Percentiles rank a stretch among this genome's conserved stretches.
Conservation (phyloP, 2,113 vertebrate species). For the Actenoides lindsayi region DNA sequence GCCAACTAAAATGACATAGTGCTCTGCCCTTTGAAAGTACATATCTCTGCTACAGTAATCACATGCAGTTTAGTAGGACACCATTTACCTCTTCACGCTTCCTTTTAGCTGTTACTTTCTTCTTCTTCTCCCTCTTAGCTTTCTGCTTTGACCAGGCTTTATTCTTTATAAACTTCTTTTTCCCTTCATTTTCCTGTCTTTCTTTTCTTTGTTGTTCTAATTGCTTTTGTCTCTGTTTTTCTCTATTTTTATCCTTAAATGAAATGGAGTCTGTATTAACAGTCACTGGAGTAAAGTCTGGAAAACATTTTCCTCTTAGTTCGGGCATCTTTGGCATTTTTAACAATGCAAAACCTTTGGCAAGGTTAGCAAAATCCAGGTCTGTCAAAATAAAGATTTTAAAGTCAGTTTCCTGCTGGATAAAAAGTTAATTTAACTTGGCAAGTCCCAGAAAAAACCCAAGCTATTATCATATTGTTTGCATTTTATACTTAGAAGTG, state of each 20-base stretch:
- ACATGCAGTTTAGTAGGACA: background rate
- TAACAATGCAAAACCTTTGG: slow-evolving; percentile 90
- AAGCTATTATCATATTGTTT: background rate
- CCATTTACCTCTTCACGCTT: slow-evolving; percentile 81
- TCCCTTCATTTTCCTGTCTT: slow-evolving; percentile 48
- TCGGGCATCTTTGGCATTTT: slow-evolving; percentile 96
- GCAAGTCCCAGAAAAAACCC: background rate
- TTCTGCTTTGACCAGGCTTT: slow-evolving; percentile 97
- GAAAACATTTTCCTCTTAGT: slow-evolving; percentile 84
- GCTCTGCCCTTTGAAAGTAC: background rate
- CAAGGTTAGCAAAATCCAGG: slow-evolving; percentile 87
- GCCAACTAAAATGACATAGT: background rate
- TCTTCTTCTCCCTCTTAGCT: slow-evolving; percentile 85
- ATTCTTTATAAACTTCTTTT: slow-evolving; percentile 79
- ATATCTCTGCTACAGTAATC: background rate
- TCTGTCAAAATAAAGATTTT: slow-evolving; percentile 74
- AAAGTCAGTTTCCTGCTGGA: background rate
- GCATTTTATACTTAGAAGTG: background rate
- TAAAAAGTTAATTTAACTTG: background rate
- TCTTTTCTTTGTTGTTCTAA: slow-evolving; percentile 78
- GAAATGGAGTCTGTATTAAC: slow-evolving; percentile 88
- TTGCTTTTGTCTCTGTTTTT: slow-evolving; percentile 88
- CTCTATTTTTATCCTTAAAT: slow-evolving; percentile 92
- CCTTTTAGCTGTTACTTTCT: slow-evolving; percentile 84
- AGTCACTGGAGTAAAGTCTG: slow-evolving; percentile 78